Evolutionary conservation across 2,113 vertebrate genomes (phyloP), one percentile per base, ranked within the genome.

Genomic region (Accipiter cooperii): DNA sequence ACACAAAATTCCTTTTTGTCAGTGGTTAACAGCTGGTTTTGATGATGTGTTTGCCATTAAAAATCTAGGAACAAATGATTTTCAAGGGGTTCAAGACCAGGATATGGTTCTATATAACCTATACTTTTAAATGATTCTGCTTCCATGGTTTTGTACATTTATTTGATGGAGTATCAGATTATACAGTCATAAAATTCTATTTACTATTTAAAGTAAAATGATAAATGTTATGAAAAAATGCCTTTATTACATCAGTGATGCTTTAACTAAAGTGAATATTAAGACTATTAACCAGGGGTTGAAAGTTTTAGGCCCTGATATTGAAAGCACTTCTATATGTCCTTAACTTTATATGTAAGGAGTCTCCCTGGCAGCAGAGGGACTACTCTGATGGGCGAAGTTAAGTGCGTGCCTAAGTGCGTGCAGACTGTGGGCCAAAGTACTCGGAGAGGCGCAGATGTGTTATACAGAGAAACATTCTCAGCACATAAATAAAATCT

Each of bases 211-310:
- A 97, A 95, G 84, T 94, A 97, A 97, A 96, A 95, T 84, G 74
- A 96, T 97, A 97, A 95, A 93, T 96, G 96, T 93, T 91, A 97
- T 52, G 77, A 85, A 96, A 97, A 96, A 97, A 96, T 91, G 85
- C 75, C 93, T 93, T 91, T 96, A 91, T 85, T 96, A 97, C 66
- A 88, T 93, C 70, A 11, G 95, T 95, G 96, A 95, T 96, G 89
- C 46, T 96, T 96, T 96, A 96, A 94, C 96, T 96, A 97, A 96
- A 94, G 91, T 94, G 94, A 96, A 19, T 96, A 97, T 91, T 95
- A 96, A 96, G 91, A 94, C 66, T 96, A 96, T 90, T 93, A 96
- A 95, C 82, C 89, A 96, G 75, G 74, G 87, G 51, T 91, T 96
- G 82, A 94, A 95, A 91, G 49, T 90, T 93, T 70, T 79, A 84